phyloP scores from a whole-genome alignment of 2,888 invertebrate species.

The Carabus problematicus region DNA sequence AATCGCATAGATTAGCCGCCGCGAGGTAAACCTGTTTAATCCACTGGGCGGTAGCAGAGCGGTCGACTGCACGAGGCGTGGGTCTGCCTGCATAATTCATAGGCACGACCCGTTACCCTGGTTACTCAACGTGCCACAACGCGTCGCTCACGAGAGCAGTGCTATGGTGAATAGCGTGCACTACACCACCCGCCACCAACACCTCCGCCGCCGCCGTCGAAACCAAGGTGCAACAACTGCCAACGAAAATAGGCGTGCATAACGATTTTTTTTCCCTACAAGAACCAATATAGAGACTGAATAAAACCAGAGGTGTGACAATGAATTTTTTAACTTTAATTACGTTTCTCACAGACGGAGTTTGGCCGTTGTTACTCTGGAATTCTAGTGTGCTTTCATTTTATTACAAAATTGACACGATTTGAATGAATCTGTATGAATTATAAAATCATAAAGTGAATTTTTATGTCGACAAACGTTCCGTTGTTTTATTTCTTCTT shows the following conservation, averaged over 20 bases:
- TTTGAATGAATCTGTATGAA: too few species aligned
- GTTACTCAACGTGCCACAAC: slow-evolving; percentile 26
- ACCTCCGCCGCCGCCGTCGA: neutral
- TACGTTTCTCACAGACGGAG: slow-evolving; percentile 20
- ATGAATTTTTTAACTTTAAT: slow-evolving; percentile 42
- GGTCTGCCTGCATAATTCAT: slow-evolving; percentile 37
- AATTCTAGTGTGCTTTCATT: neutral
- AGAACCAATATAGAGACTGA: slow-evolving; percentile 35
- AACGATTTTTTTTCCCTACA: slow-evolving; percentile 34
- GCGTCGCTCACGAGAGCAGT: neutral
- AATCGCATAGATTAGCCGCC: slow-evolving; percentile 35
- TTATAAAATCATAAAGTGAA: too few species aligned
- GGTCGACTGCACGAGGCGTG: slow-evolving; percentile 8
- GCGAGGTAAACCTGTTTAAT: slow-evolving; percentile 35
- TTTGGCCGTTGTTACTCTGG: neutral
- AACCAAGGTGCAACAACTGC: slow-evolving; percentile 15
- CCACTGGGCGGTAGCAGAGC: slow-evolving; percentile 15
- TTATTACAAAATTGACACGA: too few species aligned
- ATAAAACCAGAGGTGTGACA: slow-evolving; percentile 37
- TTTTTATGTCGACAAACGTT: too few species aligned
- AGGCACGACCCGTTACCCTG: slow-evolving; percentile 40
- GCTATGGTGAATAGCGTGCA: too few species aligned
- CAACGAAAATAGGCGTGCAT: slow-evolving; percentile 22
- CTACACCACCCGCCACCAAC: neutral
- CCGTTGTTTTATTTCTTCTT: too few species aligned